phyloP scores from a whole-genome alignment of 2,797 vertebrate genomes.

The Buceros bicornis region DNA sequence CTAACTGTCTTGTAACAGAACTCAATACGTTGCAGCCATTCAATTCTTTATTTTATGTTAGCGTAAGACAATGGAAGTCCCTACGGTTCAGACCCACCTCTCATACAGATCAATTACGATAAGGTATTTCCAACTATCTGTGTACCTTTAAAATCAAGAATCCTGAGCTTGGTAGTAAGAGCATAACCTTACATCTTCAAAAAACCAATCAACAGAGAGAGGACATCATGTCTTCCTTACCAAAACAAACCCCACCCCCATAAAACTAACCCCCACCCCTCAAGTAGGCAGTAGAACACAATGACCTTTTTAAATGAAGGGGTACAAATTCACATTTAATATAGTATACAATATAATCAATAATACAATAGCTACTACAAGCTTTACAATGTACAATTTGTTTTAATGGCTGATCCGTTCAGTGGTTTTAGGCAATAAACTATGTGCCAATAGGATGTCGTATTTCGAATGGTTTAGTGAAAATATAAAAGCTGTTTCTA shows the following conservation, averaged over 20 bases:
- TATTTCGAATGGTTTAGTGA: conserved; percentile 89
- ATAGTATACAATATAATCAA: conserved; percentile 87
- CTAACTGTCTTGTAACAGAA: conserved; percentile 81
- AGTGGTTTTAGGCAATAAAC: conserved; percentile 94
- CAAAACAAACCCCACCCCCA: conserved; percentile 70
- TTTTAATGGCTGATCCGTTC: conserved; percentile 94
- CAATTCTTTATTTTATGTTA: conserved; percentile 73
- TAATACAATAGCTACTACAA: conserved; percentile 86
- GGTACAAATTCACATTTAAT: conserved; percentile 92
- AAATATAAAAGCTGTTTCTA: conserved; percentile 87
- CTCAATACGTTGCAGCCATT: conserved; percentile 73
- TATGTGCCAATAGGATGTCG: conserved; percentile 92
- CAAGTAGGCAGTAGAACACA: conserved; percentile 85
- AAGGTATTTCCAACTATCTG: conserved; percentile 79
- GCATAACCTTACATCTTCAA: conserved; percentile 85
- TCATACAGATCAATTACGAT: conserved; percentile 82
- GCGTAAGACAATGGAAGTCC: conserved; percentile 74
- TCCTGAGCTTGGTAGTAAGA: conserved; percentile 90
- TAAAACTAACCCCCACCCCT: conserved; percentile 64
- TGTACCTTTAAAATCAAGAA: conserved; percentile 88
- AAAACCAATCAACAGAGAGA: conserved; percentile 83
- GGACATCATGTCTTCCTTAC: conserved; percentile 79
- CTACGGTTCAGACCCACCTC: conserved; percentile 79
- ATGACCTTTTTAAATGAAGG: conserved; percentile 87
- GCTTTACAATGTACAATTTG: conserved; percentile 99